Base-by-base conservation (phyloP, 1,140 invertebrate genomes). In the Drosophila guanche region DNA sequence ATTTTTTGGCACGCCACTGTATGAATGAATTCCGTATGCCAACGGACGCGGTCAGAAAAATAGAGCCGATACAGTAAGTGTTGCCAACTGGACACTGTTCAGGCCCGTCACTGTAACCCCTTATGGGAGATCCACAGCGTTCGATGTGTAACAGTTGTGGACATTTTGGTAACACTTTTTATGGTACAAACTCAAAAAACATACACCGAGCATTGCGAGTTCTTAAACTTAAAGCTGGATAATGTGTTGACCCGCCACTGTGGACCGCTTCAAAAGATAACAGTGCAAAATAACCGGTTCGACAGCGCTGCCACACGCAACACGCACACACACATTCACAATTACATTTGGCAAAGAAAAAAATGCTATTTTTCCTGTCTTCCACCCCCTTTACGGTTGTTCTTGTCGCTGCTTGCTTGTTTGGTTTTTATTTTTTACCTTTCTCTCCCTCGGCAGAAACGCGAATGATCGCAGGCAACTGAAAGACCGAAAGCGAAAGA, bases 381-480 rank as follows among this genome's bases (percentile, higher is more conserved):
- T 14, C 16, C 20, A 56, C 45, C 42, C 46, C 29, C 51, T 51
- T 50, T 55, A 45, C 43, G 43, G 20, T 51, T 48, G 52, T 45
- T 59, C 22, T 63, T 51, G 51, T 46, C 33, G 14, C 33, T 45
- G 29, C 7, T 27, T 68, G 50, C 57, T 33, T 50, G 47, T 63
- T 41, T 25, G 3, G 48, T 53, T 51, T 27, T 40, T 40, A 20
- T 43, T 14, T 29, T 56, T 60, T 78, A 69, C 65, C 74, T 60
- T 67, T 58, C n/a, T 60, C 41, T 66, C 50, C 27, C 16, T 75
- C 55, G 54, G 50, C 61, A 50, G 25, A 65, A 77, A 86, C 67
- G 71, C 81, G 76, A 86, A 77, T 66, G 80, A 70, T 80, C 81
- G 62, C 62, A 45, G 47, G 60, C 81, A 86, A 85, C 81, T 80